These are phyloP conservation scores for Heliconius cydno DNA, from an alignment of 2,888 invertebrate species.

Conservation along the genomic window DNA sequence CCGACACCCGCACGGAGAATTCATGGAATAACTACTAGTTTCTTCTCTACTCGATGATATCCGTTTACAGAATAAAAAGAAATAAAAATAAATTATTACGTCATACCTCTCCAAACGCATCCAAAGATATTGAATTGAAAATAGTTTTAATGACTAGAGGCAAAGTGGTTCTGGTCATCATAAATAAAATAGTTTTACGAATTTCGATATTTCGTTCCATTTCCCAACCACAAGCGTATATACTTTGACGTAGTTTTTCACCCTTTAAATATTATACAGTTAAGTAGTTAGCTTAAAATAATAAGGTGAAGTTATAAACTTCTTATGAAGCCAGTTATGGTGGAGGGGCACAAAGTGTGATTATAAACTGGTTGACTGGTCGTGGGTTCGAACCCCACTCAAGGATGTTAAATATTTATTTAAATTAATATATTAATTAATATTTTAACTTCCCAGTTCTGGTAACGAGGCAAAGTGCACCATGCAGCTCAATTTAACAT, in stretches of 20 bases:
- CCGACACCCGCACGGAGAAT: not conserved
- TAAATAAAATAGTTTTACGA: conserved; percentile 63
- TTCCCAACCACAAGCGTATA: conserved; percentile 71
- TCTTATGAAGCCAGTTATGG: too few relatives aligned
- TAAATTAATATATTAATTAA: too few relatives aligned
- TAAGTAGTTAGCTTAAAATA: not conserved
- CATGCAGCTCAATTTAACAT: too few relatives aligned
- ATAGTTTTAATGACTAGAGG: conserved; percentile 65
- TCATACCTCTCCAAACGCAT: conserved; percentile 66
- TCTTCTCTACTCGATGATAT: not conserved
- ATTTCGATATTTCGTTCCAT: conserved; percentile 52
- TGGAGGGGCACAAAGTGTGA: too few relatives aligned
- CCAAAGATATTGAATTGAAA: conserved; percentile 65
- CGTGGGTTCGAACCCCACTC: too few relatives aligned
- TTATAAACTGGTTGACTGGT: too few relatives aligned
- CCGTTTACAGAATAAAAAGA: not conserved
- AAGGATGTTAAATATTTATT: too few relatives aligned
- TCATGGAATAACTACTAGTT: not conserved
- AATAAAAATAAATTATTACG: not conserved
- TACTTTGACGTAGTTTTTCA: conserved; percentile 59
- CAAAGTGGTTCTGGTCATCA: conserved; percentile 63
- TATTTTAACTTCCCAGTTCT: too few relatives aligned
- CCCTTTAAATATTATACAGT: conserved; percentile 50
- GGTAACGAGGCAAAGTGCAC: too few relatives aligned
- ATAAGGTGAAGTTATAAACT: not conserved